Conservation (phyloP, 2,113 vertebrate species). For the Lampris incognitus region DNA sequence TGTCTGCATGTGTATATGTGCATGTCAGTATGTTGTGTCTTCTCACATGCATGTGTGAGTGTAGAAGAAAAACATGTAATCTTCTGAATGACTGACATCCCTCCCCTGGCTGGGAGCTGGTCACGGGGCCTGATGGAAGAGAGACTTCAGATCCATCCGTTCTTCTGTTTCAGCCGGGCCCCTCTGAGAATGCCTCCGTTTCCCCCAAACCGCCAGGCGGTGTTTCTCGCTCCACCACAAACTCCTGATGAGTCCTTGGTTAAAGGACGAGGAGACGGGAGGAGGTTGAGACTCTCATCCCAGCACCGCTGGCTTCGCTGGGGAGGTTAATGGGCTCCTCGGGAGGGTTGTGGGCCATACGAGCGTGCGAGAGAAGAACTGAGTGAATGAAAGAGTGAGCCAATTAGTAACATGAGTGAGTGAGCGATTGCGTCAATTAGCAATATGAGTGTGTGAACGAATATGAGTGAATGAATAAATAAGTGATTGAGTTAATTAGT, state of each 20-base stretch:
- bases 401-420: not conserved
- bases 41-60: slow-evolving; percentile 52
- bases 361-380: too few species aligned
- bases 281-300: slow-evolving; percentile 14
- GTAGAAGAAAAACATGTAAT: slow-evolving; percentile 72
- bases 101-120: slow-evolving; percentile 48
- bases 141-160: slow-evolving; percentile 42
- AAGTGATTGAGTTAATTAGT: not conserved
- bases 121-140: slow-evolving; percentile 52
- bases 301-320: not conserved
- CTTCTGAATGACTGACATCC: slow-evolving; percentile 72
- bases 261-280: slow-evolving; percentile 3
- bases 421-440: not conserved
- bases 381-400: too few species aligned
- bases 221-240: not conserved
- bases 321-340: not conserved
- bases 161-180: slow-evolving; percentile 23
- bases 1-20: slow-evolving; percentile 39
- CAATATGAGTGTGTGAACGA: not conserved
- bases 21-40: not conserved
- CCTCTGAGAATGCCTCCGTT: slow-evolving; percentile 19
- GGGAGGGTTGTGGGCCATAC: too few species aligned
- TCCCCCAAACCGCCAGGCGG: not conserved
- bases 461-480: not conserved
- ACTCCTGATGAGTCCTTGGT: slow-evolving; percentile 1